Conservation (phyloP, 1,140 invertebrate genomes). For the Lordiphosa mommai region DNA sequence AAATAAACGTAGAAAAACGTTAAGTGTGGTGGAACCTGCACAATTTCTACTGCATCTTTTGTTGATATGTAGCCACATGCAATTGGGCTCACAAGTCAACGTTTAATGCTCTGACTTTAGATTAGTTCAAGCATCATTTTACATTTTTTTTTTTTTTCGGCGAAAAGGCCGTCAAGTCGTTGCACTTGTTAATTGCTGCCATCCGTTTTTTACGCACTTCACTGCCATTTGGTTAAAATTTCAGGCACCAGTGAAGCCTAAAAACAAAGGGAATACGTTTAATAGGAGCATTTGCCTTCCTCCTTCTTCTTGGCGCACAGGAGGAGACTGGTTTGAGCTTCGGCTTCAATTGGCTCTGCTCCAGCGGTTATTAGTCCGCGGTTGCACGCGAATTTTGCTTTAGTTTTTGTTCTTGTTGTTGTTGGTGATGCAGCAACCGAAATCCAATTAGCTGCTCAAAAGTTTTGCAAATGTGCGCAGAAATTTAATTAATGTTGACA, state of each 20-base stretch:
- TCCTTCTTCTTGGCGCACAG: constrained; percentile 46
- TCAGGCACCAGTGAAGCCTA: constrained; percentile 53
- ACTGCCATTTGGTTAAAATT: constrained; percentile 61
- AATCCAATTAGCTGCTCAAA: constrained; percentile 76
- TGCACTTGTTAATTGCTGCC: constrained; percentile 47
- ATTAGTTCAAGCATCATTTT: constrained; percentile 64
- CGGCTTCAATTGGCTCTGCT: constrained; percentile 39
- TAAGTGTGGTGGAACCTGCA: constrained; percentile 26
- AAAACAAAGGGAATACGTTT: constrained; percentile 61
- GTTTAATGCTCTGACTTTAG: no score
- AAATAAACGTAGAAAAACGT: constrained; percentile 19
- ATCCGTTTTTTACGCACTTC: constrained; percentile 30
- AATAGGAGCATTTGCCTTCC: constrained; percentile 69
- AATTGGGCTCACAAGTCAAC: constrained; percentile 28
- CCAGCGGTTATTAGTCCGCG: constrained; percentile 60
- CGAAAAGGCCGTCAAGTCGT: constrained; percentile 20
- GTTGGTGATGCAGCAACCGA: constrained; percentile 45
- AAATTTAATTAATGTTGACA: constrained; percentile 78
- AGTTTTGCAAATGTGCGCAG: constrained; percentile 65
- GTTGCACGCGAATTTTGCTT: constrained; percentile 70
- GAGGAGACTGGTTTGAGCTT: constrained; percentile 60
- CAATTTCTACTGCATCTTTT: constrained; percentile 56
- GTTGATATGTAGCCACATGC: constrained; percentile 70
- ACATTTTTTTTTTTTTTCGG: constrained; percentile 35
- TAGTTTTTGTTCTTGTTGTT: constrained; percentile 34